These are phyloP conservation scores for Colinus virginianus DNA, from an alignment of 2,113 vertebrate genomes.

Conservation along the genomic window DNA sequence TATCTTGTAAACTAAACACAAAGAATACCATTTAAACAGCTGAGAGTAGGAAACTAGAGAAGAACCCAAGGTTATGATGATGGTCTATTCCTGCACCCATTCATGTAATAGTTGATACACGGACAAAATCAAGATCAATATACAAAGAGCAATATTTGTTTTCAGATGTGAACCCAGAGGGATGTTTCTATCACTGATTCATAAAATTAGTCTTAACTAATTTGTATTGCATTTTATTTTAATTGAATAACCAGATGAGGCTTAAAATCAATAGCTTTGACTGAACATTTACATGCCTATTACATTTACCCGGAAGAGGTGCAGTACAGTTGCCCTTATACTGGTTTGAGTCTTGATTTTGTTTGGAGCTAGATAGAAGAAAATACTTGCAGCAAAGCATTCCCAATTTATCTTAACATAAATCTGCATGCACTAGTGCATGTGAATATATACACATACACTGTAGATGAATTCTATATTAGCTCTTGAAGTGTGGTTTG, in stretches of 20 bases:
- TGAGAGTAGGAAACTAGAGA: background rate
- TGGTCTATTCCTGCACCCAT: background rate
- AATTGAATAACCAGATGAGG: background rate
- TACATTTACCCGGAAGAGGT: background rate
- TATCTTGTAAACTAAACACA: background rate
- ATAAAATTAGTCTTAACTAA: constrained; percentile 12
- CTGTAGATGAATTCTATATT: background rate
- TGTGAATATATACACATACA: accelerated
- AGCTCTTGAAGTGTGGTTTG: background rate
- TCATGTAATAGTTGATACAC: background rate
- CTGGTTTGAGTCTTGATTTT: background rate
- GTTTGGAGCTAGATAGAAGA: background rate
- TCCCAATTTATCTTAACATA: background rate
- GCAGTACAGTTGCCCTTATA: background rate
- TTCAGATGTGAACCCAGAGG: background rate
- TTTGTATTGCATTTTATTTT: background rate
- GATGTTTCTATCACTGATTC: background rate
- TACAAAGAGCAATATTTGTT: background rate
- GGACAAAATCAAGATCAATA: background rate
- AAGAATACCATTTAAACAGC: background rate
- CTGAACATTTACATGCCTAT: background rate
- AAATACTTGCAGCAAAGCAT: background rate
- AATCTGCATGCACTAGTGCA: accelerated
- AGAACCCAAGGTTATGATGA: background rate
- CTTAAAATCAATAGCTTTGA: background rate